Percentiles rank a stretch among this genome's conserved stretches.
These are phyloP conservation scores for Potorous gilbertii DNA, from an alignment of 2,797 vertebrate species.

Conservation along the genomic window DNA sequence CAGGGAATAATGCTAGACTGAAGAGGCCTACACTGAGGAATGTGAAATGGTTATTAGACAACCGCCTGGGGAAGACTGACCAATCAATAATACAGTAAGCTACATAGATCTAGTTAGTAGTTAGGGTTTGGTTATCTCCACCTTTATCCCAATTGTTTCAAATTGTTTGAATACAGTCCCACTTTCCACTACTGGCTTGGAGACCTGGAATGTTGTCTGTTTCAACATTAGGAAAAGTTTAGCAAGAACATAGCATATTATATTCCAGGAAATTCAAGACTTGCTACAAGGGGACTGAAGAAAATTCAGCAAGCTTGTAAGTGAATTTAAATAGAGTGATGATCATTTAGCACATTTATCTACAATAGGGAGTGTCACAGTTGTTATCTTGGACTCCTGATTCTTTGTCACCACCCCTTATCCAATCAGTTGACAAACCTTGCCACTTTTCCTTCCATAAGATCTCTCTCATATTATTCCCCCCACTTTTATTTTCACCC, in stretches of 20 bases:
- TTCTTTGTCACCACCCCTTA: neutral
- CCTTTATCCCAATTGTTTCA: neutral
- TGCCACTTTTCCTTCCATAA: neutral
- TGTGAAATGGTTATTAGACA: neutral
- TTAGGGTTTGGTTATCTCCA: neutral
- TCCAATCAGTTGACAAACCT: neutral
- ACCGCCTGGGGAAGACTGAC: neutral
- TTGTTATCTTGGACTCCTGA: neutral
- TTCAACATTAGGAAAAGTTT: neutral
- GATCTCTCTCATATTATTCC: neutral
- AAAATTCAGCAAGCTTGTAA: neutral
- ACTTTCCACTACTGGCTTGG: neutral
- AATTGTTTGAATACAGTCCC: neutral
- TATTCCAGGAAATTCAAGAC: neutral
- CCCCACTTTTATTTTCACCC: neutral
- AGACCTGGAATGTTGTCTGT: conserved; percentile 29
- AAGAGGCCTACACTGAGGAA: neutral
- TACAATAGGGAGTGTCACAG: neutral
- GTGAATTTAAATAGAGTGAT: neutral
- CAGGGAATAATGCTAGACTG: neutral
- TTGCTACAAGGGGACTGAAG: neutral
- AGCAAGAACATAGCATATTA: neutral
- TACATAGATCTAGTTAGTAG: neutral
- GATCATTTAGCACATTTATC: neutral
- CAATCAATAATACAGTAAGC: conserved; percentile 12